Evolutionary conservation across 2,888 invertebrate genomes (phyloP).

Genomic region (Rotaria macrura): DNA sequence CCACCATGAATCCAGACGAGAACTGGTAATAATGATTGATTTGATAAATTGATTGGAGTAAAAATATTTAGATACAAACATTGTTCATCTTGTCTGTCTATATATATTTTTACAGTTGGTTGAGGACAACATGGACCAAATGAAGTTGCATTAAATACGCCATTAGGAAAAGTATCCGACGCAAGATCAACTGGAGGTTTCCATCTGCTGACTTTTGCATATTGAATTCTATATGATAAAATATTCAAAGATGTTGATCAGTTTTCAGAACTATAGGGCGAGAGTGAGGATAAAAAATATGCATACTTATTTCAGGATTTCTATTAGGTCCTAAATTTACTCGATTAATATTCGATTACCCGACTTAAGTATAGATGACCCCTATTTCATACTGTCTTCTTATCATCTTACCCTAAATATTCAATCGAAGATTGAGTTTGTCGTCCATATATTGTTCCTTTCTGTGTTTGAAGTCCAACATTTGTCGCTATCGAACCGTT

Average conservation of each 20-base stretch:
- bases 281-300: no score
- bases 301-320: no score
- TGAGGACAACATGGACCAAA: not conserved
- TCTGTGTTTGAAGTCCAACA: not conserved
- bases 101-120: not conserved
- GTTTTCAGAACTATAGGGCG: no score
- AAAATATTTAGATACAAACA: not conserved
- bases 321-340: no score
- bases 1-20: not conserved
- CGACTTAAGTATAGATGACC: no score
- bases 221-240: not conserved
- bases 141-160: not conserved
- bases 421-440: not conserved
- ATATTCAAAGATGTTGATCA: not conserved
- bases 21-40: not conserved
- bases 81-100: not conserved
- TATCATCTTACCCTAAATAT: not conserved
- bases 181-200: not conserved
- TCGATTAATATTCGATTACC: no score
- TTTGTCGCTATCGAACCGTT: not conserved
- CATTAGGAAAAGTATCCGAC: not conserved
- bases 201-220: not conserved
- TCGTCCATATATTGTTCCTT: not conserved
- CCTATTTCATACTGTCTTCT: no score
- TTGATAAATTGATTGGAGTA: not conserved